These are phyloP conservation scores for Oncorhynchus keta DNA, from an alignment of 2,113 vertebrate genomes.

Conservation along the genomic window DNA sequence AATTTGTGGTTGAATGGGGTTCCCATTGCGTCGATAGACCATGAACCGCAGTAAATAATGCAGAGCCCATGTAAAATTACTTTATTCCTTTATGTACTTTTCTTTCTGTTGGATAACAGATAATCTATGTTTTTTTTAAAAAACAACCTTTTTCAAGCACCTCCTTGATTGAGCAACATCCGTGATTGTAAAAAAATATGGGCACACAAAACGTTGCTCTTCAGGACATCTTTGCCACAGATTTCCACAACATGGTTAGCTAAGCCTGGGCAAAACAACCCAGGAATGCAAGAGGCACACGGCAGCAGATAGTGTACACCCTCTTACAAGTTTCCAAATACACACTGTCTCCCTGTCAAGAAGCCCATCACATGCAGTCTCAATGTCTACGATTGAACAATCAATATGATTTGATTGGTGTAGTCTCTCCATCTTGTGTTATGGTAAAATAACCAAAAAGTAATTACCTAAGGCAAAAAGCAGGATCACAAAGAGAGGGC, in stretches of 20 bases:
- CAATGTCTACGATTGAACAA: too few relatives aligned
- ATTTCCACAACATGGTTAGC: constrained; percentile 3
- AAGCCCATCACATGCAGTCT: too few relatives aligned
- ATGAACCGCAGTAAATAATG: neutral
- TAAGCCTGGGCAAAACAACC: constrained; percentile 23
- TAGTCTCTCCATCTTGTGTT: too few relatives aligned
- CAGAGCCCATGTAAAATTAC: neutral
- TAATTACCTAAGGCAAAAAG: too few relatives aligned
- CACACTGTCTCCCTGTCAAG: too few relatives aligned
- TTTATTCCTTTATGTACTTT: neutral
- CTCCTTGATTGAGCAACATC: constrained; percentile 11
- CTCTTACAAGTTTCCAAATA: too few relatives aligned
- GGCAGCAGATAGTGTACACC: neutral
- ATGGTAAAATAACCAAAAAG: too few relatives aligned
- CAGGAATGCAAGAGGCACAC: neutral
- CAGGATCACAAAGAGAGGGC: too few relatives aligned
- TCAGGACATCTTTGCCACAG: neutral
- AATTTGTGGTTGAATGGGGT: neutral
- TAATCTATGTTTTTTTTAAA: constrained; percentile 7
- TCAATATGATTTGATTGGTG: too few relatives aligned
- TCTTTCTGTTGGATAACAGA: neutral
- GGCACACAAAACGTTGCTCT: constrained; percentile 2
- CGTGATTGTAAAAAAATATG: neutral
- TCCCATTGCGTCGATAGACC: neutral
- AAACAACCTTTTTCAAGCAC: neutral